phyloP scores from a whole-genome alignment of 2,888 invertebrate genomes.

The Synergus itoensis region DNA sequence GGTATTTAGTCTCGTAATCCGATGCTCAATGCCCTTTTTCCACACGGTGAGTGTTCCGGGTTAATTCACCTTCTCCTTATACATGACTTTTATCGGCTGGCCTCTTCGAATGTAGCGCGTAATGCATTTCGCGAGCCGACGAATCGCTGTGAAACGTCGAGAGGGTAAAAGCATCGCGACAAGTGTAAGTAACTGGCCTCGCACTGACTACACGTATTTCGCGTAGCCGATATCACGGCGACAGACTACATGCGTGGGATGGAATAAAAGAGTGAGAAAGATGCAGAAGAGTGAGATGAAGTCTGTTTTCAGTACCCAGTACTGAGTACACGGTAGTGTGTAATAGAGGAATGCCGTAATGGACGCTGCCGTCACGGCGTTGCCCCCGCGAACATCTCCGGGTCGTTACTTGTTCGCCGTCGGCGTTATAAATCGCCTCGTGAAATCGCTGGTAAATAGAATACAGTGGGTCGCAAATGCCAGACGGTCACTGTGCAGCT shows the following conservation, averaged over 20 bases:
- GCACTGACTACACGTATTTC: slow-evolving; percentile 20
- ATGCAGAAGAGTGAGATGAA: neutral
- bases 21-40: slow-evolving; percentile 67
- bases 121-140: slow-evolving; percentile 16
- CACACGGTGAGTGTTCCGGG: neutral
- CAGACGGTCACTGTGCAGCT: slow-evolving; percentile 48
- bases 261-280: neutral
- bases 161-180: slow-evolving; percentile 29
- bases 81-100: slow-evolving; percentile 22
- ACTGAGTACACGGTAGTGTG: slow-evolving; percentile 32
- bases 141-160: slow-evolving; percentile 27
- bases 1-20: neutral
- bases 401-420: slow-evolving; percentile 58
- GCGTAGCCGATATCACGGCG: slow-evolving; percentile 5
- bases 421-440: slow-evolving; percentile 63
- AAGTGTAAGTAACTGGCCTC: slow-evolving; percentile 34
- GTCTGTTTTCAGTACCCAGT: neutral
- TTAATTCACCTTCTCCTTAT: slow-evolving; percentile 8
- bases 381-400: slow-evolving; percentile 58
- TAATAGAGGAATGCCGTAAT: slow-evolving; percentile 60
- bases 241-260: slow-evolving; percentile 17
- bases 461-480: slow-evolving; percentile 55
- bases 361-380: slow-evolving; percentile 58
- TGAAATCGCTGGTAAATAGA: slow-evolving; percentile 61
- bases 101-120: slow-evolving; percentile 3